phyloP scores from a whole-genome alignment of 2,113 vertebrate species.

The Electrona antarctica region DNA sequence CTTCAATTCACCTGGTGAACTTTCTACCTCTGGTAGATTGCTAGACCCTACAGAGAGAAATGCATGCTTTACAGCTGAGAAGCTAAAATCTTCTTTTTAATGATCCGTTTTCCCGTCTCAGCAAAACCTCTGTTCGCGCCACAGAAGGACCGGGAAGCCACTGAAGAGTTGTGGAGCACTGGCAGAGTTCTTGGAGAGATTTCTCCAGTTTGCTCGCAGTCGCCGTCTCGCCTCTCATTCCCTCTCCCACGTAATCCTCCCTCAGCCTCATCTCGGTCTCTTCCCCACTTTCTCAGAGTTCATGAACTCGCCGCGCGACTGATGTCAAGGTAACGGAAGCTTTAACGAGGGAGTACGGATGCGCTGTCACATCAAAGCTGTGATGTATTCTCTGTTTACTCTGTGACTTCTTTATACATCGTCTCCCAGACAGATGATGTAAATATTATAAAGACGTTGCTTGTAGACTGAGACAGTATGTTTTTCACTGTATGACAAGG shows the following conservation, averaged over 20 bases:
- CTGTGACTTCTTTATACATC: conserved; percentile 38
- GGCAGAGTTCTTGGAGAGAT: conserved; percentile 39
- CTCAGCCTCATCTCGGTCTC: not conserved
- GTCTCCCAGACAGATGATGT: conserved; percentile 42
- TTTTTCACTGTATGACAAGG: conserved; percentile 17
- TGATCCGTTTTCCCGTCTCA: conserved; percentile 47
- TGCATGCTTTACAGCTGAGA: conserved; percentile 48
- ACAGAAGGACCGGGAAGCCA: conserved; percentile 22
- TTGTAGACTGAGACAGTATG: conserved; percentile 27
- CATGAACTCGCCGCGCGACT: conserved; percentile 55
- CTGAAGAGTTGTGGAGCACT: conserved; percentile 29
- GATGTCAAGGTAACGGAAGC: conserved; percentile 34
- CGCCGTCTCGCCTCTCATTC: conserved; percentile 7
- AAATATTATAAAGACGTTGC: conserved; percentile 33
- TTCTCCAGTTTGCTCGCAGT: conserved; percentile 25
- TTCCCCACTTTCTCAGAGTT: conserved; percentile 46
- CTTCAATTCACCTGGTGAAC: conserved; percentile 43
- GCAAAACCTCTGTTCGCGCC: conserved; percentile 45
- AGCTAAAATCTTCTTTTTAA: conserved; percentile 32
- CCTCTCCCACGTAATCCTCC: not conserved
- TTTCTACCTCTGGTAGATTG: conserved; percentile 44
- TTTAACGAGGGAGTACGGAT: conserved; percentile 18
- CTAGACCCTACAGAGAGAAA: conserved; percentile 14
- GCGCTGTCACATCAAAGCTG: conserved; percentile 62
- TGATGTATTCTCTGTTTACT: conserved; percentile 47